These are phyloP conservation scores for Coreius guichenoti DNA, from an alignment of 2,797 vertebrate genomes.

Conservation along the genomic window DNA sequence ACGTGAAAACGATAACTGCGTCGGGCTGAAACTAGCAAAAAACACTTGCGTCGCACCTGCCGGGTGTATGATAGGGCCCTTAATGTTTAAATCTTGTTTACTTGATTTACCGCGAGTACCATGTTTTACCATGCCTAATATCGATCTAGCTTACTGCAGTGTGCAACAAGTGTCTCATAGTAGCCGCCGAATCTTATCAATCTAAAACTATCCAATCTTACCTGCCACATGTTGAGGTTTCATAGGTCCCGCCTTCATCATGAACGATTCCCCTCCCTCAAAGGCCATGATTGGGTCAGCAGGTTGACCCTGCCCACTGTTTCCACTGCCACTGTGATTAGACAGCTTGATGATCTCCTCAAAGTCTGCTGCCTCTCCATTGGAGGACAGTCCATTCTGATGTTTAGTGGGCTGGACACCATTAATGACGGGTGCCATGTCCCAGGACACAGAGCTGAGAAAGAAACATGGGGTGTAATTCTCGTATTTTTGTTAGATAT, in stretches of 20 bases:
- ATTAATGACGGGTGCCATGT: slow-evolving; percentile 76
- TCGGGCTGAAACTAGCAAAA: no score
- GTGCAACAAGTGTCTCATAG: no score
- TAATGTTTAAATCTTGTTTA: no score
- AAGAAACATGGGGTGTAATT: neutral
- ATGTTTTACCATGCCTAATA: no score
- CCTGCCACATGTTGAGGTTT: slow-evolving; percentile 93
- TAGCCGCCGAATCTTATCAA: neutral
- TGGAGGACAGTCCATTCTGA: slow-evolving; percentile 89
- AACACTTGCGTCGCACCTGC: no score
- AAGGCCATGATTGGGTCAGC: slow-evolving; percentile 85
- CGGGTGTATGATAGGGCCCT: no score
- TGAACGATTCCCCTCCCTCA: slow-evolving; percentile 86
- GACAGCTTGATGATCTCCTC: slow-evolving; percentile 76
- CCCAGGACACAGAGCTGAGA: slow-evolving; percentile 56
- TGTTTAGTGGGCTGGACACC: slow-evolving; percentile 83
- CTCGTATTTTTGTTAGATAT: neutral
- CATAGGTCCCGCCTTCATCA: slow-evolving; percentile 90
- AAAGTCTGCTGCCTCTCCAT: slow-evolving; percentile 73
- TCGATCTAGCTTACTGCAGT: no score
- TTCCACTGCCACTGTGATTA: slow-evolving; percentile 70
- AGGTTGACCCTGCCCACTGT: slow-evolving; percentile 63
- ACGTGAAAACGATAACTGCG: no score
- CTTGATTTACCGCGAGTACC: no score
- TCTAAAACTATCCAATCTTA: slow-evolving; percentile 60